Evolutionary conservation across 2,113 vertebrate genomes (phyloP).

Genomic region (Phrynosoma blainvillii): DNA sequence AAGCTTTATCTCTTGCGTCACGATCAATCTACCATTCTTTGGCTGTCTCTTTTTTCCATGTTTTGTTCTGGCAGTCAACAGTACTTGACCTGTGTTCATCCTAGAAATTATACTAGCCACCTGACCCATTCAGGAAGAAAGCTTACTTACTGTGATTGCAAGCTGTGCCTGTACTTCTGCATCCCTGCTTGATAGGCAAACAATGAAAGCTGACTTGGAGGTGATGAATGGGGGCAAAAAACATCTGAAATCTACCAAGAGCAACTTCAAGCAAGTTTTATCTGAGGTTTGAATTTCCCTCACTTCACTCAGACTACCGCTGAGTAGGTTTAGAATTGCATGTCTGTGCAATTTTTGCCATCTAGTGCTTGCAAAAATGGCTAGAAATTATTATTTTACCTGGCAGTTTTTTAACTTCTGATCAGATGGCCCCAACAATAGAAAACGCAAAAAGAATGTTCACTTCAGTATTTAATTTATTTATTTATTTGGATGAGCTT

Average conservation of each 20-base stretch:
- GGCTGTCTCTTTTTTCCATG: neutral
- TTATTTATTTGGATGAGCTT: neutral
- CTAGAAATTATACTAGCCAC: neutral
- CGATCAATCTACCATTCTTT: neutral
- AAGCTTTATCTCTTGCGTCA: neutral
- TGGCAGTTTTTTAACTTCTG: neutral
- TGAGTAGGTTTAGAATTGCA: neutral
- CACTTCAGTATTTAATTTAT: neutral
- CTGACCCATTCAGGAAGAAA: too few relatives aligned
- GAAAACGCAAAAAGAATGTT: neutral
- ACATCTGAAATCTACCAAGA: neutral
- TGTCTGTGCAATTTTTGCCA: neutral
- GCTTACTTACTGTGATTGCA: neutral
- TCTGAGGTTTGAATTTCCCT: too few relatives aligned
- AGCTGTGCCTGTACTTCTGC: neutral
- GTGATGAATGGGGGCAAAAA: neutral
- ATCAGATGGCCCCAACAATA: neutral
- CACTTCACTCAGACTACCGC: neutral
- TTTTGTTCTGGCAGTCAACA: too few relatives aligned
- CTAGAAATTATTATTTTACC: neutral
- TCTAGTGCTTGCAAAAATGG: neutral
- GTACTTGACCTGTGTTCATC: neutral
- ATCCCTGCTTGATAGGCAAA: neutral
- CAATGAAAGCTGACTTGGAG: neutral
- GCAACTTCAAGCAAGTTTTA: neutral